A percentile compares a stretch with the other conserved stretches of the same genome.
phyloP scores from a whole-genome alignment of 2,113 vertebrate species.

The Triplophysa tibetana region DNA sequence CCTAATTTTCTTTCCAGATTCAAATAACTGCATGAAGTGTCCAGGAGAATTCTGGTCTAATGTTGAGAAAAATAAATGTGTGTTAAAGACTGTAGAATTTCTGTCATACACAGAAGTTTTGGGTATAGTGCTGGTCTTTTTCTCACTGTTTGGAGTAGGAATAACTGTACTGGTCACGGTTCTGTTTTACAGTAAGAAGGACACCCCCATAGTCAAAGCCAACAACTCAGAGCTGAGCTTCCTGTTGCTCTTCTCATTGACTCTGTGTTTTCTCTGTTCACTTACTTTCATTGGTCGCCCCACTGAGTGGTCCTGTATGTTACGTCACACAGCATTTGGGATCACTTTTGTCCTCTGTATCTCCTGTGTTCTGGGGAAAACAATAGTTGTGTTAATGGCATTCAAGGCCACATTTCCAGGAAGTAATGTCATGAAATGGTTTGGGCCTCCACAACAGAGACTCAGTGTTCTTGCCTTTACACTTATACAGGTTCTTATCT shows the following conservation, averaged over 20 bases:
- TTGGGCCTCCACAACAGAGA: slow-evolving; percentile 60
- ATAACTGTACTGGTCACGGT: slow-evolving; percentile 57
- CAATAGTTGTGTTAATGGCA: slow-evolving; percentile 63
- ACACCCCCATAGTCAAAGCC: slow-evolving; percentile 39
- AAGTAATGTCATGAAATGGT: slow-evolving; percentile 2
- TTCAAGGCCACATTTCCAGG: slow-evolving; percentile 20
- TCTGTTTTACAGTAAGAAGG: slow-evolving; percentile 61
- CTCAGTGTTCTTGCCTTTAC: slow-evolving; percentile 35
- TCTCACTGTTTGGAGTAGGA: slow-evolving; percentile 62
- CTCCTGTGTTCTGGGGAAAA: slow-evolving; percentile 68
- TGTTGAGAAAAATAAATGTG: slow-evolving; percentile 62
- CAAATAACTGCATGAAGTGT: slow-evolving; percentile 70
- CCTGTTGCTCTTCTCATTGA: slow-evolving; percentile 15
- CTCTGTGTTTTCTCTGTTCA: slow-evolving; percentile 19
- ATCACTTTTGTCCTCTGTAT: slow-evolving; percentile 65
- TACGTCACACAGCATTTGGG: slow-evolving; percentile 56
- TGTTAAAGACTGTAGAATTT: slow-evolving; percentile 66
- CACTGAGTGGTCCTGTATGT: slow-evolving; percentile 69
- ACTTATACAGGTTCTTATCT: slow-evolving; percentile 54
- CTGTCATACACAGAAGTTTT: slow-evolving; percentile 65
- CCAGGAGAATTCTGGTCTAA: slow-evolving; percentile 69
- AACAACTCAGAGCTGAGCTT: slow-evolving; percentile 30
- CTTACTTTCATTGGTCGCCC: slow-evolving; percentile 67
- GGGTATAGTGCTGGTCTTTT: slow-evolving; percentile 63
- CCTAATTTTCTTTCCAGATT: slow-evolving; percentile 66